Evolutionary conservation across 2,888 invertebrate species (phyloP).

Genomic region (Doris montereyensis): DNA sequence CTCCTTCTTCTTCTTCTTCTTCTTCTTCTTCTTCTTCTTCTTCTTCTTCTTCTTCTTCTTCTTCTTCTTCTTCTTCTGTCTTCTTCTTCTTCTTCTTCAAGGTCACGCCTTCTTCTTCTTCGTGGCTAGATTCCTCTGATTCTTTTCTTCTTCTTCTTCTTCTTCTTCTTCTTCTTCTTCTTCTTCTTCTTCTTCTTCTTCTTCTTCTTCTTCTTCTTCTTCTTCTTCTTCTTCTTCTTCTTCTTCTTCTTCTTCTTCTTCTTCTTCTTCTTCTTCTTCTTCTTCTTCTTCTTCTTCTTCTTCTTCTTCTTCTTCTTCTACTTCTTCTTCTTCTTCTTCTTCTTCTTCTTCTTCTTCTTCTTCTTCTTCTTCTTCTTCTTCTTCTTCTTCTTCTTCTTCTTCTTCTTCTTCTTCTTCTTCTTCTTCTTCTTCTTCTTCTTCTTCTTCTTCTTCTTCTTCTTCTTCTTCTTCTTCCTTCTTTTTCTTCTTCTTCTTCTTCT

Average conservation of each 20-base stretch:
- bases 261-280: slow-evolving; percentile 6
- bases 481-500: not conserved
- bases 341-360: slow-evolving; percentile 13
- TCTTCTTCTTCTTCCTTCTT: not conserved
- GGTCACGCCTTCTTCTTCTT: not conserved
- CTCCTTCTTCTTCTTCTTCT: not conserved
- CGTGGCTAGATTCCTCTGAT: not conserved
- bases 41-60: not conserved
- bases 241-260: slow-evolving; percentile 18
- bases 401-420: slow-evolving; percentile 18
- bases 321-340: not conserved
- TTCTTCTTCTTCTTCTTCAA: too few species aligned
- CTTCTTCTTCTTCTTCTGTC: not conserved
- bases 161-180: not conserved
- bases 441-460: slow-evolving; percentile 4
- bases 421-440: not conserved
- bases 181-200: slow-evolving; percentile 23
- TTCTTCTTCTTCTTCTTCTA: slow-evolving; percentile 3
- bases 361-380: slow-evolving; percentile 23
- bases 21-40: not conserved
- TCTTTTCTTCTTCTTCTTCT: slow-evolving; percentile 5
- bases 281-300: slow-evolving; percentile 1
- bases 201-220: slow-evolving; percentile 26
- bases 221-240: slow-evolving; percentile 16
- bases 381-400: slow-evolving; percentile 28